Conservation (phyloP, 2,797 vertebrate species). For the Hydrocynus forskahlii region DNA sequence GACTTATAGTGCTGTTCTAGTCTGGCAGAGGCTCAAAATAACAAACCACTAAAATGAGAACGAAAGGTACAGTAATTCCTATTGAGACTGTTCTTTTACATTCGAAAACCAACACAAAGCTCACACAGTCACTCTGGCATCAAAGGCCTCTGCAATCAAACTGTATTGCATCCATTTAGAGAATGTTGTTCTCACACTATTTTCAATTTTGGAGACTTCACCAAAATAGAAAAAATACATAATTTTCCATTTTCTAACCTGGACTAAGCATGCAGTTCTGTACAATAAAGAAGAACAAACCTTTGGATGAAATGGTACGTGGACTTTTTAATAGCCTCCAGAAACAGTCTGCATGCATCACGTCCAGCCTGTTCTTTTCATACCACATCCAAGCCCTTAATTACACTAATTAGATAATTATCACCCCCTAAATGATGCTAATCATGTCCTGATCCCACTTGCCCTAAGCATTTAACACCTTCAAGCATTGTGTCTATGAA, state of each 20-base stretch:
- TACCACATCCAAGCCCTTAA: slow-evolving; percentile 3
- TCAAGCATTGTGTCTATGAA: not conserved
- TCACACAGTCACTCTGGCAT: not conserved
- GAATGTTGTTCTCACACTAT: not conserved
- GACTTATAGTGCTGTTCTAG: not conserved
- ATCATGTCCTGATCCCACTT: slow-evolving; percentile 3
- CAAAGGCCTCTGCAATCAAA: not conserved
- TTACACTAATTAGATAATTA: slow-evolving; percentile 22
- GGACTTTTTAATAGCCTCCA: not conserved
- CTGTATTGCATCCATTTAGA: not conserved
- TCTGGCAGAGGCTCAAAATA: not conserved
- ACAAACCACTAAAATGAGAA: not conserved
- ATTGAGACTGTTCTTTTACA: too few relatives aligned
- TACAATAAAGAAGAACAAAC: not conserved
- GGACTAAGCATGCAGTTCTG: not conserved
- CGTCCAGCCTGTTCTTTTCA: not conserved
- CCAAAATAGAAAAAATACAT: not conserved
- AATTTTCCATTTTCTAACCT: not conserved
- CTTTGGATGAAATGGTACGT: not conserved
- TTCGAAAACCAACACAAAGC: not conserved
- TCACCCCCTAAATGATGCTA: not conserved
- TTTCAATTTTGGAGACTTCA: not conserved
- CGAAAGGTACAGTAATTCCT: too few relatives aligned
- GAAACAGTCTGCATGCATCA: not conserved
- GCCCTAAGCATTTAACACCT: slow-evolving; percentile 13